Conservation (phyloP, 2,797 vertebrate species). For the Enteromius mattozi region DNA sequence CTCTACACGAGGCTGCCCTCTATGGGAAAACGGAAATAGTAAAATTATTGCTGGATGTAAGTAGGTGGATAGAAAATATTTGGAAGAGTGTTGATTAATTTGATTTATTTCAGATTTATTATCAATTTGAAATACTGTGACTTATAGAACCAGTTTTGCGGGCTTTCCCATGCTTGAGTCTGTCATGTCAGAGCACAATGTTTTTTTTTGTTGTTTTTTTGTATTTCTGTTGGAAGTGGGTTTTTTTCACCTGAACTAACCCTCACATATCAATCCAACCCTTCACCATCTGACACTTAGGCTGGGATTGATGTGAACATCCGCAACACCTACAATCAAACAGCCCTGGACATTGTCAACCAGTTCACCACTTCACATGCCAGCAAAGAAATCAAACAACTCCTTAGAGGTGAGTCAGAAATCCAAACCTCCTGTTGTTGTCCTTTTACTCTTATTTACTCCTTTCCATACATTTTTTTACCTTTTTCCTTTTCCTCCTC, state of each 20-base stretch:
- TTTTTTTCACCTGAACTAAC: not conserved
- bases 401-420: constrained; percentile 80
- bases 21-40: constrained; percentile 88
- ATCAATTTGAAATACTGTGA: not conserved
- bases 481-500: not conserved
- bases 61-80: constrained; percentile 40
- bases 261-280: not conserved
- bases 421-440: not conserved
- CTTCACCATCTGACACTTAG: constrained; percentile 56
- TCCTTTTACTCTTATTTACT: not conserved
- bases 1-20: constrained; percentile 84
- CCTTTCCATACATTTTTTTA: not conserved
- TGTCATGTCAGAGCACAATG: not conserved
- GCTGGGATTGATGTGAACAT: constrained; percentile 82
- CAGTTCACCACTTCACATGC: constrained; percentile 89
- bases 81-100: not conserved
- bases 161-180: not conserved
- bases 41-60: constrained; percentile 84
- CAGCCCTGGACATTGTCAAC: constrained; percentile 87
- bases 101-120: not conserved
- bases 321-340: constrained; percentile 88
- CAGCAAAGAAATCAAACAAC: constrained; percentile 89
- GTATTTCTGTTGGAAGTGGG: not conserved
- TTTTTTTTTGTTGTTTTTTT: not conserved
- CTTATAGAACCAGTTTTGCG: not conserved